Conservation (phyloP, 2,888 invertebrate genomes). For the Acleris sparsana region DNA sequence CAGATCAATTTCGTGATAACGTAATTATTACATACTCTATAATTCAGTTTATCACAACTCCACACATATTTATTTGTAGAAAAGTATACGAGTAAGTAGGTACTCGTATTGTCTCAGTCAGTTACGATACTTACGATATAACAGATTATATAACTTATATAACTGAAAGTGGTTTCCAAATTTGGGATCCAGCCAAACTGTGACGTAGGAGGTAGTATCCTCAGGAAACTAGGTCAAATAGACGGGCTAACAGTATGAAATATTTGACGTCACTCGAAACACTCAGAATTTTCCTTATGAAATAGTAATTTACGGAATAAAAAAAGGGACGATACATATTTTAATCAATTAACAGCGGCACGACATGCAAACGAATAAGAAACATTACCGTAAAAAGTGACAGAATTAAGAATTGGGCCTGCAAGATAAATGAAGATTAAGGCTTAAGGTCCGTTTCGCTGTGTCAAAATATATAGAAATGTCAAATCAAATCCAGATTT, state of each 20-base stretch:
- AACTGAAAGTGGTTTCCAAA: conserved; percentile 53
- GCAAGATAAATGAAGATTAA: no score
- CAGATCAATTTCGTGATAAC: no score
- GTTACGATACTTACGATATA: conserved; percentile 38
- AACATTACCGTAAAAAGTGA: no score
- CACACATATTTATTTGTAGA: not conserved
- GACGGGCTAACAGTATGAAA: conserved; percentile 49
- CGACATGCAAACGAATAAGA: not conserved
- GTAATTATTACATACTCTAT: no score
- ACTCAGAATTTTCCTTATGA: conserved; percentile 3
- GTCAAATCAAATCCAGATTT: no score
- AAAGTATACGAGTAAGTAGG: no score
- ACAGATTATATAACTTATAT: conserved; percentile 42
- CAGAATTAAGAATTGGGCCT: no score
- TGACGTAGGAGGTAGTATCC: conserved; percentile 59
- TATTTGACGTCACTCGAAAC: conserved; percentile 47
- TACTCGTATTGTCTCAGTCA: not conserved
- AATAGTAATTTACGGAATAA: conserved; percentile 8
- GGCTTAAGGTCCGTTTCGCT: no score
- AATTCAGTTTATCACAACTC: no score
- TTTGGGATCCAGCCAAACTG: conserved; percentile 70
- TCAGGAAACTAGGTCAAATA: conserved; percentile 71
- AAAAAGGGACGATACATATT: conserved; percentile 5
- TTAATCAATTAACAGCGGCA: not conserved
- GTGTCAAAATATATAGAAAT: no score